Base-by-base conservation (phyloP, 2,113 vertebrate species). In the Typhlomys cinereus region DNA sequence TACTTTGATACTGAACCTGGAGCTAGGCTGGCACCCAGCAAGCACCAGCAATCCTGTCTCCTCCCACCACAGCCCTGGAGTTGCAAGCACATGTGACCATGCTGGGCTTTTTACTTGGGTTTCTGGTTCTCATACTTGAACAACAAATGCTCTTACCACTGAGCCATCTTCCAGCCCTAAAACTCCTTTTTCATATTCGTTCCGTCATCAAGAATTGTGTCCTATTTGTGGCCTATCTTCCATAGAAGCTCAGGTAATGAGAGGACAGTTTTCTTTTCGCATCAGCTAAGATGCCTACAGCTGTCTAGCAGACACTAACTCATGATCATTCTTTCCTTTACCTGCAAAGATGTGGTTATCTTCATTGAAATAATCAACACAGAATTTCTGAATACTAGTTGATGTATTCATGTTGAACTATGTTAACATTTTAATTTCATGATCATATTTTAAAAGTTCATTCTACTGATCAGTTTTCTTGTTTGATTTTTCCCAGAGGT, bases 401-500 rank as follows among this genome's bases (percentile, higher is more conserved):
- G 81, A 25, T 70, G 20, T 46, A 79, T 81, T 93, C 91, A 92
- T 91, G 85, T 79, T 83, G 78, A 93, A 61, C 1, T 46, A 18
- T 34, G 23, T 59, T 75, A 78, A 69, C 15, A 73, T 93, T 82
- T 76, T n/a, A 73, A 92, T 86, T 13, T 89, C 48, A 23, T 59
- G 57, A 31, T n/a, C 41, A 81, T 14, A 50, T 82, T 89, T 93
- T 66, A 18, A 48, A 57, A 78, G 50, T 64, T 83, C 74, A 52
- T 82, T 84, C 44, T 88, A 88, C 3, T 85, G 8, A 85, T 23
- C 41, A 31, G 17, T 78, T 73, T 89, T 81, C 74, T 44, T 83
- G 27, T 48, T 44, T 90, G 54, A 59, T 88, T 83, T 95, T 89
- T 95, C 78, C 31, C n/a, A 69, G 39, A 44, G 80, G n/a, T n/a